A percentile compares a stretch with the other conserved stretches of the same genome.
Evolutionary conservation across 2,797 vertebrate species (phyloP).

Genomic region (Spatula versicolor): DNA sequence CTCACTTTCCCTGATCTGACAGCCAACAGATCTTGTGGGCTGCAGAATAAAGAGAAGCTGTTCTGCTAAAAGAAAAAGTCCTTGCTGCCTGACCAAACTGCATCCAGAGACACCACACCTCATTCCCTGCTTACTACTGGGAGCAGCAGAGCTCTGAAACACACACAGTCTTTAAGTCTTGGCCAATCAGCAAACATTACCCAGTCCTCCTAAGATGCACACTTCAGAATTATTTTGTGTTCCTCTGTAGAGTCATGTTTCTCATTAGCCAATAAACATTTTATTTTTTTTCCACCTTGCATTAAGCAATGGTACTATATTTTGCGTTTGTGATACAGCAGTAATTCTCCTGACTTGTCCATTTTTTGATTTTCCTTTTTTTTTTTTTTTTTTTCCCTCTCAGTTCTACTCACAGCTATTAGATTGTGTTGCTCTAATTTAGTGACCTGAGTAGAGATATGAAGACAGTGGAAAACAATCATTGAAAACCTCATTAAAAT

Average conservation of each 20-base stretch:
- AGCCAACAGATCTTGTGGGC: not conserved
- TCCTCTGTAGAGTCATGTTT: conserved; percentile 33
- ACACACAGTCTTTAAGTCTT: not conserved
- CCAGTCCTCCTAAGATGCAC: not conserved
- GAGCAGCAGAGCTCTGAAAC: not conserved
- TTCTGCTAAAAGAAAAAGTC: not conserved
- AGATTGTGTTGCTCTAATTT: conserved; percentile 53
- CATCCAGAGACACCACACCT: rapidly evolving
- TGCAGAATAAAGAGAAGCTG: not conserved
- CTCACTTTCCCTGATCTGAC: rapidly evolving
- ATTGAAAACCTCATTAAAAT: conserved; percentile 71
- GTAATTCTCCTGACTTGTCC: conserved; percentile 26
- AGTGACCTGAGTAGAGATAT: conserved; percentile 38
- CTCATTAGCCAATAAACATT: conserved; percentile 64
- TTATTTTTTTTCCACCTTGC: not conserved
- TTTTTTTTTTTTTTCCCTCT: not conserved
- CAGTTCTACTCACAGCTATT: conserved; percentile 12
- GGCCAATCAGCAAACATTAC: not conserved
- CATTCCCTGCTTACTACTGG: not conserved
- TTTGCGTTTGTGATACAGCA: conserved; percentile 38
- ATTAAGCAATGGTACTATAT: conserved; percentile 19
- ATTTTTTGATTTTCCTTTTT: not conserved
- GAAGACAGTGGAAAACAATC: conserved; percentile 64
- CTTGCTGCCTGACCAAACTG: not conserved
- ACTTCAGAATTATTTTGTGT: not conserved